Percentiles rank a stretch among this genome's conserved stretches.
Evolutionary conservation across 2,888 invertebrate species (phyloP).

Genomic region (Omphaloscelis lunosa): DNA sequence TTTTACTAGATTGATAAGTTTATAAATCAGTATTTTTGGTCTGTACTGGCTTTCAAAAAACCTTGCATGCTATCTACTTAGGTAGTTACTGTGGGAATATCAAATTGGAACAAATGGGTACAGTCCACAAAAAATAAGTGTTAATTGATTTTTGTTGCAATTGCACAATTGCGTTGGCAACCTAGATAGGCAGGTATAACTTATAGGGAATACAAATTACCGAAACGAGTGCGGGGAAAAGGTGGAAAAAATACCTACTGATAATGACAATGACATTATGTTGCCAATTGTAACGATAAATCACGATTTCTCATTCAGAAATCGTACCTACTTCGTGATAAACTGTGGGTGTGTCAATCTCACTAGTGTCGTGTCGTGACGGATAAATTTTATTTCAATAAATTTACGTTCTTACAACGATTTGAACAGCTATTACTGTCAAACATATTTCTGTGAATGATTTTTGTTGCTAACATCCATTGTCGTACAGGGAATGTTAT

Average conservation of each 20-base stretch:
- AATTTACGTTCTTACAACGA: slow-evolving; percentile 24
- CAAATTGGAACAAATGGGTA: slow-evolving; percentile 9
- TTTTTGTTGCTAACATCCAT: slow-evolving; percentile 19
- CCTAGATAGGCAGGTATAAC: not conserved
- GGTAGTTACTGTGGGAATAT: slow-evolving; percentile 9
- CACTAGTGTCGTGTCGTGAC: slow-evolving; percentile 18
- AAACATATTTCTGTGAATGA: slow-evolving; percentile 1
- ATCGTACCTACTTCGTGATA: slow-evolving; percentile 1
- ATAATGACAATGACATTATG: not conserved
- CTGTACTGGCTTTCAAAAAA: slow-evolving; percentile 19
- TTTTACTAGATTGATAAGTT: slow-evolving; percentile 14
- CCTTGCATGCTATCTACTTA: not conserved
- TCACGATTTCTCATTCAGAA: too few species aligned
- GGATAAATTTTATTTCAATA: slow-evolving; percentile 32
- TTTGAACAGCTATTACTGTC: slow-evolving; percentile 22
- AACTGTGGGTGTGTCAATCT: slow-evolving; percentile 39
- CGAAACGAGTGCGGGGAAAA: not conserved
- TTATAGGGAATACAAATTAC: not conserved
- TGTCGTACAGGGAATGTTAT: slow-evolving; percentile 16
- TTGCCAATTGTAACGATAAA: slow-evolving; percentile 28
- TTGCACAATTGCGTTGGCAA: not conserved
- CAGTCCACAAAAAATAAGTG: slow-evolving; percentile 5
- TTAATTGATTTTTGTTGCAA: slow-evolving; percentile 5
- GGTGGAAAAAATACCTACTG: not conserved
- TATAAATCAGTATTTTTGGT: slow-evolving; percentile 10